phyloP scores from a whole-genome alignment of 2,888 invertebrate genomes.

The Lutraria lutraria region DNA sequence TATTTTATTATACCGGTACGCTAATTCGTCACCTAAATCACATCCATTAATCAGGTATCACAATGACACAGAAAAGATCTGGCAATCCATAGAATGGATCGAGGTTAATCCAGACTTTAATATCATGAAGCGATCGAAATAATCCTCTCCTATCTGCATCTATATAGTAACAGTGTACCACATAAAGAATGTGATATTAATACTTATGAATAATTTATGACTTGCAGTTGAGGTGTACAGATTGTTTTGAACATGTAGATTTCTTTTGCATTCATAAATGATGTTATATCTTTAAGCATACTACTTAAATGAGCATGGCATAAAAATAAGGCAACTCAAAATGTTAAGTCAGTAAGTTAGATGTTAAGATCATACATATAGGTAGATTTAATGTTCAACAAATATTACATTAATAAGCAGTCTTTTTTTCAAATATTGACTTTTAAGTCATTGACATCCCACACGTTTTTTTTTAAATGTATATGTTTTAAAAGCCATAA shows the following conservation, averaged over 20 bases:
- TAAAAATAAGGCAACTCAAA: background rate
- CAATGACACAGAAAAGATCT: background rate
- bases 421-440: too few species aligned
- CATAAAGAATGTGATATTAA: background rate
- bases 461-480: too few species aligned
- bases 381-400: background rate
- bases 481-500: too few species aligned
- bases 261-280: constrained; percentile 10
- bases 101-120: constrained; percentile 11
- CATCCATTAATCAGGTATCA: background rate
- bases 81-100: background rate
- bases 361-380: background rate
- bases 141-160: background rate
- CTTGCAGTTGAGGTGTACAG: background rate
- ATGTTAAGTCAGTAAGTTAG: background rate
- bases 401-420: too few species aligned
- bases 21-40: background rate
- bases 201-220: constrained; percentile 10
- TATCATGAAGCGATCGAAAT: constrained; percentile 1
- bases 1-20: background rate
- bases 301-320: background rate
- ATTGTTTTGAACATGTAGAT: background rate
- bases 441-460: too few species aligned
- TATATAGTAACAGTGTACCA: background rate
- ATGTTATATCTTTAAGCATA: background rate